A percentile compares a stretch with the other conserved stretches of the same genome.
Conservation (phyloP, 2,113 vertebrate genomes). For the Okapia johnstoni region DNA sequence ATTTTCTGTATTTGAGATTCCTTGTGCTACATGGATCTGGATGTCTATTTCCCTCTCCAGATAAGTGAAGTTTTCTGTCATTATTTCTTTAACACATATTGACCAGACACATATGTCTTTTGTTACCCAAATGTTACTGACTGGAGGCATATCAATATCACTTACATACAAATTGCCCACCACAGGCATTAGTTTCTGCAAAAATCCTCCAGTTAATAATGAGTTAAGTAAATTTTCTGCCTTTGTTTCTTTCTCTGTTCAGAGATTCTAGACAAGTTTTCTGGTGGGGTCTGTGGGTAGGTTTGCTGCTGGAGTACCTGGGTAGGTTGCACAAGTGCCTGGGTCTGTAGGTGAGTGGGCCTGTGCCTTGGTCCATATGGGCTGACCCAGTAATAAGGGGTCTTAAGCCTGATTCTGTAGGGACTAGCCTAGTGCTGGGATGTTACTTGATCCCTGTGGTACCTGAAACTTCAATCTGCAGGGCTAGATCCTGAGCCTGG, state of each 20-base stretch:
- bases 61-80: background rate
- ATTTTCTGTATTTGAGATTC: background rate
- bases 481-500: background rate
- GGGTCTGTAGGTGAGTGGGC: background rate
- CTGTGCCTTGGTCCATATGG: background rate
- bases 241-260: background rate
- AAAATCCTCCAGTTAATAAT: background rate
- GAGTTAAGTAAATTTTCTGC: background rate
- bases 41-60: background rate
- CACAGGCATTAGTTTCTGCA: background rate
- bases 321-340: background rate
- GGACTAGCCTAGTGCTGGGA: background rate
- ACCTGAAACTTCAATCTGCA: background rate
- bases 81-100: background rate
- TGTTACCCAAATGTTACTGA: background rate
- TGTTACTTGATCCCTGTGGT: background rate
- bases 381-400: background rate
- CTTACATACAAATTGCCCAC: background rate
- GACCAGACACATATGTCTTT: background rate
- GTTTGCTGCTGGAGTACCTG: background rate
- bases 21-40: background rate
- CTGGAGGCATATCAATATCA: background rate
- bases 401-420: background rate
- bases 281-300: background rate
- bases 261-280: background rate